Evolutionary conservation across 1,140 invertebrate genomes (phyloP).

Genomic region (Brachionus koreanus): DNA sequence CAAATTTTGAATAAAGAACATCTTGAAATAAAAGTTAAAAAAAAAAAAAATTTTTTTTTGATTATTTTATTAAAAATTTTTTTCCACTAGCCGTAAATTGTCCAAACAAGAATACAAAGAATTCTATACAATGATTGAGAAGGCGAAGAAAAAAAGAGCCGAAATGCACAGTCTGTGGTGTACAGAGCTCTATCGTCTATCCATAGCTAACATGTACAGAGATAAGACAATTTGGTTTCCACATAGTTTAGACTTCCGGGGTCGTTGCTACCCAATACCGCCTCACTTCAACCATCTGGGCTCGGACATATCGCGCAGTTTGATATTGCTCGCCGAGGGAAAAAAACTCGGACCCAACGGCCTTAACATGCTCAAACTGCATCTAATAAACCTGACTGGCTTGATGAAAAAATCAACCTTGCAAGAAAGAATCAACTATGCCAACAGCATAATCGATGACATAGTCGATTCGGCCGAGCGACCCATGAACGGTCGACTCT

Average conservation of each 20-base stretch:
- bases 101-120: conserved; percentile 30
- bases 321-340: conserved; percentile 76
- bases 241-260: conserved; percentile 96
- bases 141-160: conserved; percentile 58
- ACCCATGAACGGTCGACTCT: conserved; percentile 75
- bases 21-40: too few relatives aligned
- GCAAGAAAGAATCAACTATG: conserved; percentile 73
- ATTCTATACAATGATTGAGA: background rate
- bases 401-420: conserved; percentile 76
- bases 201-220: conserved; percentile 81
- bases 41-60: too few relatives aligned
- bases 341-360: conserved; percentile 79
- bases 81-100: background rate
- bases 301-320: conserved; percentile 76
- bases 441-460: conserved; percentile 73
- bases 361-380: conserved; percentile 88
- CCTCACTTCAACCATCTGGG: conserved; percentile 88
- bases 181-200: conserved; percentile 84
- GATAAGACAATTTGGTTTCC: conserved; percentile 89
- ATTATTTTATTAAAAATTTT: too few relatives aligned
- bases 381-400: conserved; percentile 89
- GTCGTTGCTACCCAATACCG: conserved; percentile 87
- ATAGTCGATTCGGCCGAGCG: conserved; percentile 89
- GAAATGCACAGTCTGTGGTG: conserved; percentile 94
- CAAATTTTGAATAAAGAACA: too few relatives aligned